phyloP scores from a whole-genome alignment of 2,797 vertebrate genomes.

The Spea hammondii region DNA sequence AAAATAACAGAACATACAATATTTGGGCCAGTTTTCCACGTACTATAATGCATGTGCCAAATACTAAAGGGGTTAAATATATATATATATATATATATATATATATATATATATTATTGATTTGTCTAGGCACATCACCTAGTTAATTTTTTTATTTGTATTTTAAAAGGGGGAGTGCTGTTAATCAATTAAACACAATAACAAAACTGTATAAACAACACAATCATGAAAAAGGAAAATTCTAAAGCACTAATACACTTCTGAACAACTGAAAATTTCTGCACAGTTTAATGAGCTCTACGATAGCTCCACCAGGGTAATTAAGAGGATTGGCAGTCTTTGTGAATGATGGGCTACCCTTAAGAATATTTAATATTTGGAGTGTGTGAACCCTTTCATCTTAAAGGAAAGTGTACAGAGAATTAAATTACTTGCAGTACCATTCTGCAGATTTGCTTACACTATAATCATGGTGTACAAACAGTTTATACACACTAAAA shows the following conservation, averaged over 20 bases:
- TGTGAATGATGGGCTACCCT: slow-evolving; percentile 61
- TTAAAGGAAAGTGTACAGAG: slow-evolving; percentile 37
- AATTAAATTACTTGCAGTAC: slow-evolving; percentile 1
- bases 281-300: slow-evolving; percentile 67
- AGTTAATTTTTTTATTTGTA: background rate
- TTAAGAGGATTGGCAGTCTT: slow-evolving; percentile 67
- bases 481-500: no score
- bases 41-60: no score
- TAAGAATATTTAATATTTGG: slow-evolving; percentile 57
- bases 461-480: no score
- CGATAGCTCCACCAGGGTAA: slow-evolving; percentile 66
- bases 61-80: no score
- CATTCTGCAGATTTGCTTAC: background rate
- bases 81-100: no score
- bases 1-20: no score
- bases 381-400: slow-evolving; percentile 54
- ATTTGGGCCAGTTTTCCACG: no score
- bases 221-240: slow-evolving; percentile 58
- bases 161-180: background rate
- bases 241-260: slow-evolving; percentile 58
- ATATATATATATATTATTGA: no score
- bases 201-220: background rate
- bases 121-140: no score
- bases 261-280: slow-evolving; percentile 63
- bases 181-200: background rate